phyloP scores from a whole-genome alignment of 2,113 vertebrate genomes.

The Opisthocomus hoazin region DNA sequence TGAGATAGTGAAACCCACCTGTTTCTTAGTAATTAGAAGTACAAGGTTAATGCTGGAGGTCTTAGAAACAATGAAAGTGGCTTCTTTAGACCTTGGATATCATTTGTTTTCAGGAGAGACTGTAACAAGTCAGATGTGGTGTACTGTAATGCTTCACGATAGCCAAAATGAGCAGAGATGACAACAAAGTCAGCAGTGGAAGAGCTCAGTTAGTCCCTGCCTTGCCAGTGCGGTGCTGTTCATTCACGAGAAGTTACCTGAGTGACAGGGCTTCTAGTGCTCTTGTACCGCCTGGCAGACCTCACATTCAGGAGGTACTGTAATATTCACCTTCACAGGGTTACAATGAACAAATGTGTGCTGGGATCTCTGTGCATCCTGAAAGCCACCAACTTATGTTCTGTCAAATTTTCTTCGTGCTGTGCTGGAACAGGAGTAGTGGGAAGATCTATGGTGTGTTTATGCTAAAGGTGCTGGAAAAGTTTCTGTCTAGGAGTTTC shows the following conservation, averaged over 20 bases:
- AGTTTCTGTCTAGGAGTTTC: not conserved
- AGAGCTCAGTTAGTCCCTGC: not conserved
- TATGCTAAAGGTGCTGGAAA: not conserved
- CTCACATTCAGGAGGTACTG: not conserved
- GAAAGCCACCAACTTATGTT: not conserved
- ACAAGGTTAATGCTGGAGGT: not conserved
- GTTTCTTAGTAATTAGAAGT: not conserved
- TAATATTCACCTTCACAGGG: not conserved
- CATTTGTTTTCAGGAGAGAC: too few relatives aligned
- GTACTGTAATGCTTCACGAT: not conserved
- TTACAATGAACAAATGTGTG: not conserved
- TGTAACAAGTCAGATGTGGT: not conserved
- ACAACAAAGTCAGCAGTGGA: not conserved
- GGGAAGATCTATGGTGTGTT: not conserved
- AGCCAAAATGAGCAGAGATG: not conserved
- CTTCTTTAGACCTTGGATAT: not conserved
- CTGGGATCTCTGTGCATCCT: not conserved
- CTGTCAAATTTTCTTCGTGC: not conserved
- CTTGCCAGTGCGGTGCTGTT: rapidly evolving
- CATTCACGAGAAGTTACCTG: not conserved
- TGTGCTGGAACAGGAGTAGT: not conserved
- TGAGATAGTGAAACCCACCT: not conserved
- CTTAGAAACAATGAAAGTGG: not conserved
- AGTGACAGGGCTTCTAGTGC: not conserved
- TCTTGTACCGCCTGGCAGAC: not conserved